A percentile compares a stretch with the other conserved stretches of the same genome.
These are phyloP conservation scores for Pandemis heparana DNA, from an alignment of 2,888 invertebrate species.

Conservation along the genomic window DNA sequence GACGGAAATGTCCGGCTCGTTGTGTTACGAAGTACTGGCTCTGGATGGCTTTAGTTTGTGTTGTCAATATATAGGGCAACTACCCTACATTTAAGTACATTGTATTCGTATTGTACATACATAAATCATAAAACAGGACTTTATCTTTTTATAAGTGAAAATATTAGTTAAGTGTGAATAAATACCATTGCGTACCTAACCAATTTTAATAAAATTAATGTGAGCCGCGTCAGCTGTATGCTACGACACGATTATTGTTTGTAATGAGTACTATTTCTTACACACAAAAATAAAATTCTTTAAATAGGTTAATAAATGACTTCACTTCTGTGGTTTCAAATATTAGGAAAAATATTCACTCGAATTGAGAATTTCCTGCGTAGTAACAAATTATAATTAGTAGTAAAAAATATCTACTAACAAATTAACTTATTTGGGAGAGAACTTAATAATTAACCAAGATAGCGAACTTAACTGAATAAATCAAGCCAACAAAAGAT, in stretches of 20 bases:
- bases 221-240: too few species aligned
- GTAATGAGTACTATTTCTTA: too few species aligned
- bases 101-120: too few species aligned
- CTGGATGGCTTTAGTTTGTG: constrained; percentile 27
- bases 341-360: too few species aligned
- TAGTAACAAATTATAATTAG: background rate
- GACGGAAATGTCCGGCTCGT: constrained; percentile 27
- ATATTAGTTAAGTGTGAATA: too few species aligned
- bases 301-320: background rate
- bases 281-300: too few species aligned
- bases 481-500: constrained; percentile 4
- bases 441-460: background rate
- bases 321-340: background rate
- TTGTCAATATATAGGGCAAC: background rate
- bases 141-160: too few species aligned
- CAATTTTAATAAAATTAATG: too few species aligned
- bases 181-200: too few species aligned
- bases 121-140: too few species aligned
- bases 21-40: constrained; percentile 4
- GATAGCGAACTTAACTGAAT: background rate
- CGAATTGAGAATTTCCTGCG: background rate
- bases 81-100: background rate
- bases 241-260: too few species aligned
- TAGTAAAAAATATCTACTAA: too few species aligned
- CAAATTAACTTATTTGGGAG: background rate